These are phyloP conservation scores for Mohoua ochrocephala DNA, from an alignment of 2,113 vertebrate species.

Conservation along the genomic window DNA sequence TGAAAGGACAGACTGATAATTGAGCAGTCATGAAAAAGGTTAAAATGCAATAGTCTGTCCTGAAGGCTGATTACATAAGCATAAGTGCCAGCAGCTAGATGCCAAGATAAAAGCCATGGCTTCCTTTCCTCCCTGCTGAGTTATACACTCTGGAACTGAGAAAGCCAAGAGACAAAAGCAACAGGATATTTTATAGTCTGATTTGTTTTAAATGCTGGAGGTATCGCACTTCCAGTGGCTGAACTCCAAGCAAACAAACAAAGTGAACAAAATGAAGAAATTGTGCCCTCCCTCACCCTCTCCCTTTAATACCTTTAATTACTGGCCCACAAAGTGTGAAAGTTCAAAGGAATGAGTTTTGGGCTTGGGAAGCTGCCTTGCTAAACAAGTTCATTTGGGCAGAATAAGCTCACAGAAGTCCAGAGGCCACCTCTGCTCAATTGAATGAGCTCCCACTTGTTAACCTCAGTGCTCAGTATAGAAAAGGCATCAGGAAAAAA, in stretches of 20 bases:
- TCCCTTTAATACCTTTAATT: slow-evolving; percentile 4
- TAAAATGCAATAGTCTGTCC: not conserved
- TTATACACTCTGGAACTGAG: not conserved
- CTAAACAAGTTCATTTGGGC: not conserved
- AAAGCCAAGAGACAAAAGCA: not conserved
- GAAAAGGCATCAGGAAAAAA: not conserved
- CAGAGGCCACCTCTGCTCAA: not conserved
- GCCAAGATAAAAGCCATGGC: slow-evolving; percentile 33
- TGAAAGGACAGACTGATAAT: slow-evolving; percentile 16
- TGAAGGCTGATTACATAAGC: slow-evolving; percentile 15
- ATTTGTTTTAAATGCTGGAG: not conserved
- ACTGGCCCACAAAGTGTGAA: not conserved
- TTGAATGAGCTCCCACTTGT: not conserved
- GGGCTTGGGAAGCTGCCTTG: not conserved
- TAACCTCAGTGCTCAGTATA: not conserved
- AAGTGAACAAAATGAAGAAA: not conserved
- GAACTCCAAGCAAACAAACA: not conserved
- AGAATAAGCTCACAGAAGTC: not conserved
- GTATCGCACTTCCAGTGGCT: not conserved
- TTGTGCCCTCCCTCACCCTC: not conserved
- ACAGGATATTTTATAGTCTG: not conserved
- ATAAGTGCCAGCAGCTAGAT: not conserved
- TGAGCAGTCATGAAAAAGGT: not conserved
- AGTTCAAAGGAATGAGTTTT: not conserved
- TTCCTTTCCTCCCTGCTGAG: slow-evolving; percentile 29